phyloP scores from a whole-genome alignment of 2,888 invertebrate genomes.

The Macrophya annulata region DNA sequence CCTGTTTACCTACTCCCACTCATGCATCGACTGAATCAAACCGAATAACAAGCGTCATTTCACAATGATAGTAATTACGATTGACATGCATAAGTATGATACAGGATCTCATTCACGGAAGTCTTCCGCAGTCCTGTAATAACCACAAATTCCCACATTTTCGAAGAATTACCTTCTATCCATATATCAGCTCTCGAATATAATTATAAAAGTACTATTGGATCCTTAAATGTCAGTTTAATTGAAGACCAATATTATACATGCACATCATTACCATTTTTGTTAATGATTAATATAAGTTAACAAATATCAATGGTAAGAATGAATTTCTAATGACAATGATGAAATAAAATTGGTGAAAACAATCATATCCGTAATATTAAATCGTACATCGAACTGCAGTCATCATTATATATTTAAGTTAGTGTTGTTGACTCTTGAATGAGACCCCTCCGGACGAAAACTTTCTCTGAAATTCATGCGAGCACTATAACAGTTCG shows the following conservation, averaged over 20 bases:
- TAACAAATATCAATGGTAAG: not conserved
- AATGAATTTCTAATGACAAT: not conserved
- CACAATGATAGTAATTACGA: not conserved
- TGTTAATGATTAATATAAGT: not conserved
- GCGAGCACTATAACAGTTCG: conserved; percentile 46
- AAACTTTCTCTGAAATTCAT: conserved; percentile 66
- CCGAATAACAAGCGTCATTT: not conserved
- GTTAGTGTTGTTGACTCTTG: conserved; percentile 28
- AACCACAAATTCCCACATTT: not conserved
- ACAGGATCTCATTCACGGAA: not conserved
- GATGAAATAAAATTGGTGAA: conserved; percentile 17
- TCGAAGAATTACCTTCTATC: not conserved
- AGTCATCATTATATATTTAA: conserved; percentile 18
- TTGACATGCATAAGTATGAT: not conserved
- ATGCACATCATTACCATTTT: not conserved
- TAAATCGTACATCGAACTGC: not conserved
- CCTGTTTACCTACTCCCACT: not conserved
- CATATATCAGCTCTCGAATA: not conserved
- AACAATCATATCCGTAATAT: not conserved
- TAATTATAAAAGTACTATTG: not conserved
- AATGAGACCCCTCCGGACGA: not conserved
- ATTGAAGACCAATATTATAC: not conserved
- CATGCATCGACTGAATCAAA: not conserved
- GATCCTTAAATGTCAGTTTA: not conserved
- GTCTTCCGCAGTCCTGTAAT: not conserved